Evolutionary conservation across 2,113 vertebrate genomes (phyloP), one percentile per base, ranked within the genome.

Genomic region (Gymnobelideus leadbeateri): DNA sequence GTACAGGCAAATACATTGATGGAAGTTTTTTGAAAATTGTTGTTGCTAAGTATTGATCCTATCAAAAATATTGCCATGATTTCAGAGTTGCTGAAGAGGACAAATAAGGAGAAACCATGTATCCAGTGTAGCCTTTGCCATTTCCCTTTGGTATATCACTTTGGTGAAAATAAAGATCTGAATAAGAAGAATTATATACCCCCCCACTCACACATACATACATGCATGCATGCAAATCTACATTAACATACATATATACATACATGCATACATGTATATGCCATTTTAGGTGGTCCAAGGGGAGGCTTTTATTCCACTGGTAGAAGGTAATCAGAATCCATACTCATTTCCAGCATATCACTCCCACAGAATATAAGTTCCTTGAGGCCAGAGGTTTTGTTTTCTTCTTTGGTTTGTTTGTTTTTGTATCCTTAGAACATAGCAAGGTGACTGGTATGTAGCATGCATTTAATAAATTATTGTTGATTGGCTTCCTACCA

Each of bases 21-120:
- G 49, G 93, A 26, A 1, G 4, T 37, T 95, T 93, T 52, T 94
- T 68, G 84, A 53, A 96, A 92, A 55, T 5, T 3, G 10, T 24
- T 50, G 3, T 51, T 84, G 5, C 43, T 84, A 84, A 84, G 37
- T 84, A 23, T 84, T 8, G 37, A 84, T 93, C 3, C 21, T 90
- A 94, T 77, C 68, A 77, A 84, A 93, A 61, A 55, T 49, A 2
- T 55, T 3, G 3, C 8, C n/a, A 91, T 84, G 55, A 49, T 92
- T 77, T 91, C 1, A 93, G 16, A 25, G 28, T n/a, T 94, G 47
- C 51, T 92, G 31, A 95, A 91, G 3, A 91, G 61, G 92, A 57
- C 89, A 89, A 93, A 54, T 90, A 53, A 24, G 37, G 89, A 89
- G 3, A 47, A 92, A 92, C 25, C 68, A 52, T 0, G 10, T 53